A percentile compares a stretch with the other conserved stretches of the same genome.
Evolutionary conservation across 1,140 invertebrate species (phyloP).

Genomic region (Papilio aristodemus): DNA sequence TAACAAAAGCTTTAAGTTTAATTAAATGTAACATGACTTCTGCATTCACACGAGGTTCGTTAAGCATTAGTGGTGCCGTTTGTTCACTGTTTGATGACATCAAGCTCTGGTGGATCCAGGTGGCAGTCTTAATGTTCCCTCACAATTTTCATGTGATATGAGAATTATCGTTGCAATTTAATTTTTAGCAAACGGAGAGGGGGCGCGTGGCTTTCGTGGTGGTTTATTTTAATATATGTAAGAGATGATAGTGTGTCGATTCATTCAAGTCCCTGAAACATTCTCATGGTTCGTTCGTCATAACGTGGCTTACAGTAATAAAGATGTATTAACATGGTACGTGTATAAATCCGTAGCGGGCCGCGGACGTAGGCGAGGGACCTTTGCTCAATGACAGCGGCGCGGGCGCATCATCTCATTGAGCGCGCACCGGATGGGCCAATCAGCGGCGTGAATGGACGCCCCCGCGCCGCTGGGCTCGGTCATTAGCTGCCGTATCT

Average conservation of each 20-base stretch:
- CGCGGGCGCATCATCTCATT: slow-evolving; percentile 77
- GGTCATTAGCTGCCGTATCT: slow-evolving; percentile 71
- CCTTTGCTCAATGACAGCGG: slow-evolving; percentile 77
- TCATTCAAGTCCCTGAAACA: slow-evolving; percentile 1
- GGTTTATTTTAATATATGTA: too few species aligned
- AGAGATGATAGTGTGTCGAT: neutral
- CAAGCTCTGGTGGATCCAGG: too few species aligned
- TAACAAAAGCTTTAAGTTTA: slow-evolving; percentile 50
- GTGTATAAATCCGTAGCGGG: slow-evolving; percentile 59
- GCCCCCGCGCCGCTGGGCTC: slow-evolving; percentile 66
- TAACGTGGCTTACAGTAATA: slow-evolving; percentile 36
- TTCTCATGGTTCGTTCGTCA: neutral
- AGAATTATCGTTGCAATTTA: too few species aligned
- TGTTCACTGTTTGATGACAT: slow-evolving; percentile 38
- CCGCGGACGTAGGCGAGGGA: slow-evolving; percentile 75
- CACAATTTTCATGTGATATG: too few species aligned
- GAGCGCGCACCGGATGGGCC: slow-evolving; percentile 76
- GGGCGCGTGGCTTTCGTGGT: too few species aligned
- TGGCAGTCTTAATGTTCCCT: too few species aligned
- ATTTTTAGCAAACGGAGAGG: too few species aligned
- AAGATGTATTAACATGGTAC: slow-evolving; percentile 48
- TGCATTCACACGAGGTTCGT: slow-evolving; percentile 10
- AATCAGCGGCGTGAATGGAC: slow-evolving; percentile 78
- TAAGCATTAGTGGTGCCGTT: slow-evolving; percentile 34
- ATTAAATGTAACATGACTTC: slow-evolving; percentile 31